phyloP scores from a whole-genome alignment of 1,140 invertebrate genomes.

The Protaetia brevitarsis region DNA sequence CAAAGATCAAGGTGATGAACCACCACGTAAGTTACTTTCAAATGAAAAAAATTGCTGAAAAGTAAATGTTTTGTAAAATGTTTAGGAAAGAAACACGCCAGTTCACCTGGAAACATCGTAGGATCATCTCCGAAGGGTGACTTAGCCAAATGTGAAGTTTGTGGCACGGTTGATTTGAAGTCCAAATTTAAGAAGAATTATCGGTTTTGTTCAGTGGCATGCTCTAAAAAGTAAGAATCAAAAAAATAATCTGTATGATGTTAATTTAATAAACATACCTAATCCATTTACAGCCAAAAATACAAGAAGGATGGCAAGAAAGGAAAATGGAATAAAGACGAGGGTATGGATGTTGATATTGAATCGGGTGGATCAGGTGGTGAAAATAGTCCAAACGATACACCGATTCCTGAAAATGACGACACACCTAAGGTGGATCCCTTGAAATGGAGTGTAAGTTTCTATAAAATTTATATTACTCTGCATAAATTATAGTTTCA shows the following conservation, averaged over 20 bases:
- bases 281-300: conserved; percentile 35
- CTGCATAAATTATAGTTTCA: background rate
- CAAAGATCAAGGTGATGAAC: conserved; percentile 62
- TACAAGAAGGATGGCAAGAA: conserved; percentile 41
- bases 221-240: conserved; percentile 61
- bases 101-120: conserved; percentile 42
- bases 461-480: background rate
- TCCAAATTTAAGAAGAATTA: conserved; percentile 74
- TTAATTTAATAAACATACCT: conserved; percentile 14
- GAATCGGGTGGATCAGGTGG: conserved; percentile 51
- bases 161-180: conserved; percentile 69
- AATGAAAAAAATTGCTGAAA: background rate
- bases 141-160: conserved; percentile 72
- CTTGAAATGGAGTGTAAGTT: conserved; percentile 71
- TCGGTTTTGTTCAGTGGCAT: conserved; percentile 74
- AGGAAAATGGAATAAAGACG: conserved; percentile 50
- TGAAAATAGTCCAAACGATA: conserved; percentile 48
- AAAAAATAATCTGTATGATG: background rate
- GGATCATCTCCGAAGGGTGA: conserved; percentile 47
- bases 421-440: conserved; percentile 63
- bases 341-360: conserved; percentile 51
- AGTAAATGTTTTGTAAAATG: conserved; percentile 34
- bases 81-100: conserved; percentile 40
- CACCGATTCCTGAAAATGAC: conserved; percentile 45
- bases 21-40: conserved; percentile 60